Evolutionary conservation across 1,140 invertebrate genomes (phyloP), one percentile per base, ranked within the genome.

Genomic region (Meloidogyne exigua): DNA sequence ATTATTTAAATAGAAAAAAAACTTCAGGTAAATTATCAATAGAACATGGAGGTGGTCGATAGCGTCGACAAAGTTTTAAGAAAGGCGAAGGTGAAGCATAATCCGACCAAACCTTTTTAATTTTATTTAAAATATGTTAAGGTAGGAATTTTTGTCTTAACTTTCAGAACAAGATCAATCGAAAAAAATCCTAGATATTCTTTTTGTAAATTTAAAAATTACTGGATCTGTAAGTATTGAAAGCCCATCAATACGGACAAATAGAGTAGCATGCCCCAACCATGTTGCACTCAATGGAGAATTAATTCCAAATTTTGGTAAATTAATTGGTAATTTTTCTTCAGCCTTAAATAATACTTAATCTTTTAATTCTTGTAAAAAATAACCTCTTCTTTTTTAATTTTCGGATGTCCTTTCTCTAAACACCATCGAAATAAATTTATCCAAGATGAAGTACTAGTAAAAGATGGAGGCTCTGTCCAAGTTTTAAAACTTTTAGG

Each of bases 211-310:
- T 25, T 7, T n/a, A 70, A 42, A 44, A n/a, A 44, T 28, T 28
- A 70, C 68, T 9, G 81, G 81, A 79, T 82, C 81, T 0, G 82
- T 82, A 28, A 82, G 76, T 39, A 84, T 68, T 0, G 67, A 68
- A 32, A 76, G 13, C 2, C 81, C 81, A 23, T 82, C 82, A 21
- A 82, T 57, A 12, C 66, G 74, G 23, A 82, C 80, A 68, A 79
- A 77, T 12, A 82, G 57, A 13, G 81, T 84, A 18, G 82, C 81
- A 71, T 82, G 81, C 5, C 80, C 80, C n/a, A 82, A 49, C 82
- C 81, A 82, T n/a, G 80, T 81, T 26, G 80, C 80, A 23, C 62
- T 62, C 10, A 81, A 57, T 13, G n/a, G 18, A 5, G 74, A 84
- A 15, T 68, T 64, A 12, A 68, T 18, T 25, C 44, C 42, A 39